Evolutionary conservation across 2,888 invertebrate genomes (phyloP), one percentile per base, ranked within the genome.

Genomic region (Caenorhabditis becei): DNA sequence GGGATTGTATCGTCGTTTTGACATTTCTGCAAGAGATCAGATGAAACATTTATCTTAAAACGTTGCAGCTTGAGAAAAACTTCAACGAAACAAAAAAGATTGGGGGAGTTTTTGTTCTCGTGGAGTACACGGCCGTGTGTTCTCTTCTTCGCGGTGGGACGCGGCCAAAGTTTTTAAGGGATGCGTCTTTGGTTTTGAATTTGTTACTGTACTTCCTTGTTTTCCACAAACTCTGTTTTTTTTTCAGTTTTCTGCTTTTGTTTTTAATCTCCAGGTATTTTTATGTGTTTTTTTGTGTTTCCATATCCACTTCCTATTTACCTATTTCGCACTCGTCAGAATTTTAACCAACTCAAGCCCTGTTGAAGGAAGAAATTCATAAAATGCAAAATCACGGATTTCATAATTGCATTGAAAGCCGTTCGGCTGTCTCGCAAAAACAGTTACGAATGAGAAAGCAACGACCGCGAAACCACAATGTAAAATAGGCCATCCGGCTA

Each of bases 1-100:
- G 26, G 83, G 84, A 63, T 84, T 84, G 66, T 62, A 84, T n/a
- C 82, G 62, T 47, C 86, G 62, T 69, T 86, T 86, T n/a, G 84
- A 70, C 82, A 82, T 82, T 28, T 72, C 41, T 47, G 16, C 5
- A 2, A 1, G 23, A 35, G 47, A 18, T 37, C 35, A 11, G 5
- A 53, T 47, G 18, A 14, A 2, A 41, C 7, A 41, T n/a, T n/a
- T 41, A 41, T 14, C 2, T 2, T 11, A 7, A 41, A 14, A 41
- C 2, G 14, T 14, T 41, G 41, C 11, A 14, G 14, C 7, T 41
- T 28, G 20, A 24, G 16, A 51, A 32, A 5, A 53, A 35, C 14
- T 41, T 69, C 20, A 20, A 28, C 20, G 44, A 58, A 11, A 24
- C 4, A n/a, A 56, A 56, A 37, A 65, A 8, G 23, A 24, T 2